Percentiles rank a stretch among this genome's conserved stretches.
phyloP scores from a whole-genome alignment of 2,113 vertebrate species.

The Sturnus vulgaris region DNA sequence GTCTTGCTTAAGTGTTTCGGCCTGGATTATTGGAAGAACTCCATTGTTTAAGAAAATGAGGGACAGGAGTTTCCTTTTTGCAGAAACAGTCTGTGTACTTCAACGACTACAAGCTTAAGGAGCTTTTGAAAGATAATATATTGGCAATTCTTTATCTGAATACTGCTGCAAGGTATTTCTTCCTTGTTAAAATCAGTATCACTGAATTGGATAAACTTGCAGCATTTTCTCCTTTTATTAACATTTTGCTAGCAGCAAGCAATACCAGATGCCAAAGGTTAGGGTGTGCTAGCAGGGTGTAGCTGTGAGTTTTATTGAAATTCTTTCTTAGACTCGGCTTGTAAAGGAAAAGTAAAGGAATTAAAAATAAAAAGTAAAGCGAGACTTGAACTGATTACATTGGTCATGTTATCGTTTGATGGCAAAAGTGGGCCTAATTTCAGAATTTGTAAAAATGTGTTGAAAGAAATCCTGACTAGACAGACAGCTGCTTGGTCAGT shows the following conservation, averaged over 20 bases:
- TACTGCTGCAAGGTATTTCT: conserved; percentile 1
- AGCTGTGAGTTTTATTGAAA: conserved; percentile 24
- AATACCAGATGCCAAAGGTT: conserved; percentile 20
- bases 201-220: background rate
- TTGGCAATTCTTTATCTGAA: background rate
- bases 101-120: background rate
- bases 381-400: background rate
- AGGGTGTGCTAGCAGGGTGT: conserved; percentile 17
- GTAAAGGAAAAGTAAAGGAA: conserved; percentile 43
- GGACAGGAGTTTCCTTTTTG: background rate
- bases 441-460: background rate
- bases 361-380: background rate
- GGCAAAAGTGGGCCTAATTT: conserved; percentile 9
- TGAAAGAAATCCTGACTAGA: background rate
- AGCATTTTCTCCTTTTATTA: conserved; percentile 13
- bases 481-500: background rate
- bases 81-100: background rate
- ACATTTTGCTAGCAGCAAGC: conserved; percentile 34
- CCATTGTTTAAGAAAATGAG: background rate
- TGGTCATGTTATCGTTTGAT: conserved; percentile 1
- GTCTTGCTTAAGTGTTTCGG: background rate
- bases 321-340: conserved; percentile 32
- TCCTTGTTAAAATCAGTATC: conserved; percentile 19
- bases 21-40: background rate
- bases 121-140: background rate